These are phyloP conservation scores for Drosophila busckii DNA, from an alignment of 1,140 invertebrate genomes.

Conservation along the genomic window DNA sequence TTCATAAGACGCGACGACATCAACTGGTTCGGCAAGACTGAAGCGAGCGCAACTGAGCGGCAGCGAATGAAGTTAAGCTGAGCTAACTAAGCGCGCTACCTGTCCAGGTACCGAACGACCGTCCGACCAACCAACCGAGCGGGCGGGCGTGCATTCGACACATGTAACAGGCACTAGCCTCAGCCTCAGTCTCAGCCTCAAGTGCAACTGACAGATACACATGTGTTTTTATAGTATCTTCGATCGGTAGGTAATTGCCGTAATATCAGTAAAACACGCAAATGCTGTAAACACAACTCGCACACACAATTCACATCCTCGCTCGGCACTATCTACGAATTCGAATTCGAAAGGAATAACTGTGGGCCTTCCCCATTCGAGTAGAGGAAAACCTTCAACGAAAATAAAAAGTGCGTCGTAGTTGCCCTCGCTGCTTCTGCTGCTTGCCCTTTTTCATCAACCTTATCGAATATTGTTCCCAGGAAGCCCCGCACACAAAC, in stretches of 20 bases:
- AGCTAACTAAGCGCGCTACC: slow-evolving; percentile 27
- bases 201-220: slow-evolving; percentile 51
- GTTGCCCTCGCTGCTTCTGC: slow-evolving; percentile 20
- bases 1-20: slow-evolving; percentile 40
- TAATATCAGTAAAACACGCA: slow-evolving; percentile 63
- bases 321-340: background rate
- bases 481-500: slow-evolving; percentile 60
- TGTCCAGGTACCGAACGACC: slow-evolving; percentile 32
- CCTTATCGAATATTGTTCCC: no score
- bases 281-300: slow-evolving; percentile 17
- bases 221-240: slow-evolving; percentile 39
- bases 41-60: slow-evolving; percentile 25
- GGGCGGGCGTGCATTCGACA: slow-evolving; percentile 34
- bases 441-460: no score
- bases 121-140: slow-evolving; percentile 9
- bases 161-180: slow-evolving; percentile 49
- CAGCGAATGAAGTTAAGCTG: slow-evolving; percentile 8
- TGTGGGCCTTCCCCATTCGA: background rate
- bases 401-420: slow-evolving; percentile 23
- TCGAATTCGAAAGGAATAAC: slow-evolving; percentile 6
- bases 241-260: slow-evolving; percentile 45
- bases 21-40: slow-evolving; percentile 64
- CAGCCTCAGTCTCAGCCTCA: no score
- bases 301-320: background rate
- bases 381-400: slow-evolving; percentile 34